A percentile compares a stretch with the other conserved stretches of the same genome.
Conservation (phyloP, 2,113 vertebrate species). For the Equus quagga region DNA sequence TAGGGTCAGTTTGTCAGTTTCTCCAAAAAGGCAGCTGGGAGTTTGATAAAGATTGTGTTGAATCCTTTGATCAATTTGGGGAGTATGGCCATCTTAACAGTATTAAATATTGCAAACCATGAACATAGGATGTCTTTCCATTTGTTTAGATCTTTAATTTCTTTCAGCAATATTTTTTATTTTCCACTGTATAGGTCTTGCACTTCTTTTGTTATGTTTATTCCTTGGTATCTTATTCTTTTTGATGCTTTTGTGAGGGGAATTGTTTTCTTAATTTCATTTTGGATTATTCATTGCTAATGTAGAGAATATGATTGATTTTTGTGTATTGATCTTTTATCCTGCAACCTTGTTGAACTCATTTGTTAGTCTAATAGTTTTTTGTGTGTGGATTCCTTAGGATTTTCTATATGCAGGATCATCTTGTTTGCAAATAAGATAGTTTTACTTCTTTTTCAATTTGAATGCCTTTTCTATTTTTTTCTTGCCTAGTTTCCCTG, state of each 20-base stretch:
- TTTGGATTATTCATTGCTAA: not conserved
- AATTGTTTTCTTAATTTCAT: not conserved
- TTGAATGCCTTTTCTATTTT: not conserved
- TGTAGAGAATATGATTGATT: not conserved
- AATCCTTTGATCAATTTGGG: not conserved
- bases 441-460: not conserved
- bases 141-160: slow-evolving; percentile 42
- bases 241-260: not conserved
- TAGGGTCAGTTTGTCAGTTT: not conserved
- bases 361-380: slow-evolving; percentile 10
- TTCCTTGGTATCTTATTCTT: not conserved
- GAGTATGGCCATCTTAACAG: not conserved
- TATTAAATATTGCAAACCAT: not conserved
- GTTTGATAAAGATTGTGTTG: not conserved
- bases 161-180: not conserved
- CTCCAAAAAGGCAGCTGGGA: not conserved
- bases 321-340: slow-evolving; percentile 20
- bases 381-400: not conserved
- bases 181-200: not conserved
- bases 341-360: not conserved
- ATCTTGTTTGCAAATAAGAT: not conserved
- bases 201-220: not conserved
- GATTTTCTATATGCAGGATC: not conserved
- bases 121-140: not conserved
- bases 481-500: not conserved